These are phyloP conservation scores for Drosophila tristis DNA, from an alignment of 1,140 invertebrate species.

Conservation along the genomic window DNA sequence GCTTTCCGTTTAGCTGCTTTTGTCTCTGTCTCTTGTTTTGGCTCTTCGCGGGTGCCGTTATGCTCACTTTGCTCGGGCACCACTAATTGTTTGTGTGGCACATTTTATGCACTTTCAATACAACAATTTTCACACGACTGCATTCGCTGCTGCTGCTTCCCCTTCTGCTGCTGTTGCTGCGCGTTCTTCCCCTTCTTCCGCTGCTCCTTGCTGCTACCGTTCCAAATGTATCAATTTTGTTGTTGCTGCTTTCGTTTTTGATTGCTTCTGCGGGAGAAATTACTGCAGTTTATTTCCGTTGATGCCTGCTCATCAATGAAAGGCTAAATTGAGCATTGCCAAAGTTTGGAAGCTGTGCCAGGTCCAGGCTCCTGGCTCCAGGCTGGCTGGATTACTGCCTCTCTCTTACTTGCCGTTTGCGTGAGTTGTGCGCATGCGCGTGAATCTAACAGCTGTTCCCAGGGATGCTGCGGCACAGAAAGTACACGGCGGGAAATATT, in stretches of 20 bases:
- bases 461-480: constrained; percentile 58
- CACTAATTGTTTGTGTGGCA: constrained; percentile 61
- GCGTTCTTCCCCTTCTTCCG: not conserved
- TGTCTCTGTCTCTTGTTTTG: constrained; percentile 35
- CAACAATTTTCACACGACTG: constrained; percentile 65
- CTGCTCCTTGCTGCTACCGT: not conserved
- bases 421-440: constrained; percentile 28
- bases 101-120: constrained; percentile 68
- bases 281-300: constrained; percentile 40
- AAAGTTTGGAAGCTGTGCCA: constrained; percentile 56
- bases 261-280: constrained; percentile 27
- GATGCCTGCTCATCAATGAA: constrained; percentile 43
- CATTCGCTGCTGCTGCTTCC: constrained; percentile 5
- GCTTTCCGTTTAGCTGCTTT: constrained; percentile 2
- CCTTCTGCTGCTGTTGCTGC: not conserved
- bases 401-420: constrained; percentile 8
- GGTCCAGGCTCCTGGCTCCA: constrained; percentile 22
- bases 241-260: constrained; percentile 29
- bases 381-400: constrained; percentile 20
- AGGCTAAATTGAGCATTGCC: constrained; percentile 34
- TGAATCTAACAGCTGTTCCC: constrained; percentile 42
- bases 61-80: too few species aligned
- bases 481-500: constrained; percentile 27
- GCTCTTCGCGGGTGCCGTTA: constrained; percentile 5
- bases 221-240: not conserved